Evolutionary conservation across 2,888 invertebrate species (phyloP).

Genomic region (Nomada fucata): DNA sequence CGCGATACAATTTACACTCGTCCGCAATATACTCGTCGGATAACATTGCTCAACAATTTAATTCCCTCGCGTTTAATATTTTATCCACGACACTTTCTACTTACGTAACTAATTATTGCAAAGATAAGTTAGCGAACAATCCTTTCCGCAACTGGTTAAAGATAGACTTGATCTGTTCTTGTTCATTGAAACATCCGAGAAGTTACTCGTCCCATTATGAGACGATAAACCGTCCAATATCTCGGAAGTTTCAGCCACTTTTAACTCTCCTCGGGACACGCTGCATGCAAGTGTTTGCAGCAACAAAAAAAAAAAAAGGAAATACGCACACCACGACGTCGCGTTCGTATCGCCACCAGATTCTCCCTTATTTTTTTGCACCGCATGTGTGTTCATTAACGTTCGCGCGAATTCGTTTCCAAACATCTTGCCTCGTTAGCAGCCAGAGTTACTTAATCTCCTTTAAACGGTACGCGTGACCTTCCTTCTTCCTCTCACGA

Average conservation of each 20-base stretch:
- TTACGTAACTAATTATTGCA: constrained; percentile 14
- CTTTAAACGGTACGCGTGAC: constrained; percentile 56
- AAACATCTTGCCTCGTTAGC: constrained; percentile 54
- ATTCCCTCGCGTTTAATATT: constrained; percentile 12
- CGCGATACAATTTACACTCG: neutral
- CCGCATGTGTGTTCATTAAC: constrained; percentile 57
- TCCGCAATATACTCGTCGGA: neutral
- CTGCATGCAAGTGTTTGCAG: constrained; percentile 51
- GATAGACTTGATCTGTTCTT: neutral
- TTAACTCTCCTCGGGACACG: constrained; percentile 41
- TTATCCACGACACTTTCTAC: constrained; percentile 11
- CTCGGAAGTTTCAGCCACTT: constrained; percentile 52
- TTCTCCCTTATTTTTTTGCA: constrained; percentile 58
- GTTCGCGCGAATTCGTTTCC: constrained; percentile 56
- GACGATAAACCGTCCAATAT: constrained; percentile 39
- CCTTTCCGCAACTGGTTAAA: constrained; percentile 18
- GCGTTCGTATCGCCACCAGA: constrained; percentile 34
- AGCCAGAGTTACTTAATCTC: constrained; percentile 54
- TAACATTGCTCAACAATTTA: constrained; percentile 11
- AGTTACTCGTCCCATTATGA: constrained; percentile 20
- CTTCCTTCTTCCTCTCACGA: constrained; percentile 50
- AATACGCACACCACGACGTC: constrained; percentile 23
- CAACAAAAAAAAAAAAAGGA: constrained; percentile 36
- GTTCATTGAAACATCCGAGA: constrained; percentile 12
- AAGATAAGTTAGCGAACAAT: constrained; percentile 19